Conservation (phyloP, 2,113 vertebrate species). For the Halcyon malimbica region DNA sequence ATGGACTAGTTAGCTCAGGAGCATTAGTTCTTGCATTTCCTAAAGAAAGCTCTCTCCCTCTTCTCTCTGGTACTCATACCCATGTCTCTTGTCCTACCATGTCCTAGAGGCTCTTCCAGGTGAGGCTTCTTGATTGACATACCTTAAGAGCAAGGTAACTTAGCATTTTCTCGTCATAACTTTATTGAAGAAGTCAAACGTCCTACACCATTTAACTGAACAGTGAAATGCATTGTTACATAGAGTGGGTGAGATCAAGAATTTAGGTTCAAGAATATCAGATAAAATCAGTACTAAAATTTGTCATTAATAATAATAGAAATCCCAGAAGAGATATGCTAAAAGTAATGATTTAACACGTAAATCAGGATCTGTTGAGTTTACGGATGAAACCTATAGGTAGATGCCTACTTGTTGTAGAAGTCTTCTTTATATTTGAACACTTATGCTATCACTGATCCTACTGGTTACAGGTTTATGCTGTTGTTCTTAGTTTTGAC, state of each 20-base stretch:
- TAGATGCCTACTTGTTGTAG: not conserved
- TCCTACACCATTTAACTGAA: not conserved
- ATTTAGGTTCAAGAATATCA: not conserved
- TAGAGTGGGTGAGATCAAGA: not conserved
- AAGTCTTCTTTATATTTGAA: not conserved
- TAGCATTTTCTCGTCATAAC: not conserved
- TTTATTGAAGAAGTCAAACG: not conserved
- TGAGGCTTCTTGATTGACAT: not conserved
- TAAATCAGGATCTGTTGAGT: not conserved
- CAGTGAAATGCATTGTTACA: not conserved
- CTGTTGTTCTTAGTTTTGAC: not conserved
- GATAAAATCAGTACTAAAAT: not conserved
- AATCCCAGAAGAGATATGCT: not conserved
- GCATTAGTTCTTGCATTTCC: not conserved
- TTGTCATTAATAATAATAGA: not conserved
- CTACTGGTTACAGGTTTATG: not conserved
- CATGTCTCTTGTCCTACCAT: not conserved
- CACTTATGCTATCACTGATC: rapidly evolving
- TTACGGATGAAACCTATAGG: not conserved
- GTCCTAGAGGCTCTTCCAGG: not conserved
- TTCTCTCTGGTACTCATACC: not conserved
- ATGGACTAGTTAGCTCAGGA: not conserved
- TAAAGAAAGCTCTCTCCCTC: not conserved
- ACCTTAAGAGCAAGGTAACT: not conserved
- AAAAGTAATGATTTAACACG: not conserved